Percentiles rank a stretch among this genome's conserved stretches.
These are phyloP conservation scores for Teleogryllus oceanicus DNA, from an alignment of 2,888 invertebrate genomes.

Conservation along the genomic window DNA sequence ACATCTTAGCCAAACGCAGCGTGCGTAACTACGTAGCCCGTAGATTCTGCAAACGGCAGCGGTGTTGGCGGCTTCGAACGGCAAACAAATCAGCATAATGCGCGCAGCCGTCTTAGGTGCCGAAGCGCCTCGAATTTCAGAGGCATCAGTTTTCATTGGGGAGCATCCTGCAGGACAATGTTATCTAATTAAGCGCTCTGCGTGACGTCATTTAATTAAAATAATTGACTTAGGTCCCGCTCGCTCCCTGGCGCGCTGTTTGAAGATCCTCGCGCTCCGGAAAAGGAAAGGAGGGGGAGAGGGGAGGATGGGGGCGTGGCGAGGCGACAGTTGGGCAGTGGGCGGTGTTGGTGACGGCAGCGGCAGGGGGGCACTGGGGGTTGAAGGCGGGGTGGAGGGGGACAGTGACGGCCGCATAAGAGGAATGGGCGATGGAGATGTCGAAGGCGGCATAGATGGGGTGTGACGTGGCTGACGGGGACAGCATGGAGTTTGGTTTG, in stretches of 20 bases:
- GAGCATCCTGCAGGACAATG: conserved; percentile 4
- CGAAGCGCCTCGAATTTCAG: neutral
- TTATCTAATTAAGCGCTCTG: conserved; percentile 7
- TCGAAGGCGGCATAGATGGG: too few species aligned
- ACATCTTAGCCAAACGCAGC: too few species aligned
- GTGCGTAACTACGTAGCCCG: too few species aligned
- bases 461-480: too few species aligned
- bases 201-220: conserved; percentile 18
- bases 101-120: neutral
- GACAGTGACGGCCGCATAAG: too few species aligned
- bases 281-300: neutral
- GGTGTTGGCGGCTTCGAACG: neutral
- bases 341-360: too few species aligned
- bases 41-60: too few species aligned
- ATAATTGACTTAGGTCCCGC: neutral
- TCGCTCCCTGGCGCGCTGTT: neutral
- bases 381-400: too few species aligned
- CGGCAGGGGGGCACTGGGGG: too few species aligned
- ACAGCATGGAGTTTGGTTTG: too few species aligned
- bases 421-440: too few species aligned
- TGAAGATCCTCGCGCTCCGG: neutral
- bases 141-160: neutral
- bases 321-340: too few species aligned
- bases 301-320: neutral
- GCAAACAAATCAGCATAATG: conserved; percentile 18